Evolutionary conservation across 2,888 invertebrate genomes (phyloP), one percentile per base, ranked within the genome.

Genomic region (Pherbina coryleti): DNA sequence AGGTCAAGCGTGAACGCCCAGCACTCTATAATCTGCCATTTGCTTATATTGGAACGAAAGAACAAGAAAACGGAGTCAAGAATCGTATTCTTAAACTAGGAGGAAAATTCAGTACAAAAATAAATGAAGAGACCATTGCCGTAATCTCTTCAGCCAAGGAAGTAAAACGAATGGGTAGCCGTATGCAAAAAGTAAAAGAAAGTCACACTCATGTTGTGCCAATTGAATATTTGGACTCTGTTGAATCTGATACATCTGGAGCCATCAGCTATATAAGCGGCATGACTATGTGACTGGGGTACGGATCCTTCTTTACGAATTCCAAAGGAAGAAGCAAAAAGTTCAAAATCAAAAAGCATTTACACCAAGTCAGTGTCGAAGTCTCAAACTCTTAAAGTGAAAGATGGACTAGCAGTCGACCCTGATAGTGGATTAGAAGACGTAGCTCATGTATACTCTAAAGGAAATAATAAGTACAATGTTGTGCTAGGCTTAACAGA

Each of bases 331-430:
- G 92, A 92, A 76, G 87, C 91, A 4, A 93, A 93, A 83, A 93
- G 92, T 7, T 91, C 91, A 72, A 92, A 91, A 82, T 92, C 92
- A 0, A 93, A 92, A 75, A 93, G 93, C 84, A 91, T 92, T 82
- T 93, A 92, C 81, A 90, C 91, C 0, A 92, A 91, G 83, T 92
- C 92, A 0, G 89, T 90, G 0, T 92, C 92, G 0, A 91, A 91
- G 53, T 94, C 92, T 81, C 86, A 94, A 51, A 95, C 93, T 81
- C 86, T 96, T 79, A 93, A 92, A 78, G 89, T 97, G 22, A 96
- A 97, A 88, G 91, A 93, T 75, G 98, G 98, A 0, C 93, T 94
- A 0, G 96, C 96, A 1, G 98, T 99, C 0, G 99, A 99, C 90
- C 97, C 98, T 0, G 97, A 96, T 53, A 97, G 96, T 25, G 94